Percentiles rank a stretch among this genome's conserved stretches.
Evolutionary conservation across 2,888 invertebrate species (phyloP).

Genomic region (Melangyna quadrimaculata): DNA sequence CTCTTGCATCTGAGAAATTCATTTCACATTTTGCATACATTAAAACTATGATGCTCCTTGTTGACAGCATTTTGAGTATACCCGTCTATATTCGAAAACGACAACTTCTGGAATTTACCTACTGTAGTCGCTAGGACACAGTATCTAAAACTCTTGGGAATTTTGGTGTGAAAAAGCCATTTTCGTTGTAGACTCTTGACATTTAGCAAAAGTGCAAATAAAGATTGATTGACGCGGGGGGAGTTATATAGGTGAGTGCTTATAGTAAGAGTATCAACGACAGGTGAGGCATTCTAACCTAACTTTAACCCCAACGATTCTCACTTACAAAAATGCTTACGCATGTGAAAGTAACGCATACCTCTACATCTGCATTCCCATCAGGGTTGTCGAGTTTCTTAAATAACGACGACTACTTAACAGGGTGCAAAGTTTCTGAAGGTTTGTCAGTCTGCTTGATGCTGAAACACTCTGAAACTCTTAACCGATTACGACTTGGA

Average conservation of each 20-base stretch:
- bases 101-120: background rate
- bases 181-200: background rate
- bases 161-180: background rate
- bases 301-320: background rate
- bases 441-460: background rate
- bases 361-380: too few relatives aligned
- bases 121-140: background rate
- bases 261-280: background rate
- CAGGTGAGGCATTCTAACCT: background rate
- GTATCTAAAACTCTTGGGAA: conserved; percentile 1
- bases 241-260: background rate
- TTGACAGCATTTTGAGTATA: conserved; percentile 12
- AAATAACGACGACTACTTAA: background rate
- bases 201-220: conserved; percentile 10
- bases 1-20: background rate
- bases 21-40: conserved; percentile 18
- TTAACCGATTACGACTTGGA: background rate
- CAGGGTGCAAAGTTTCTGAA: background rate
- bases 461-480: background rate
- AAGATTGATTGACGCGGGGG: conserved; percentile 20
- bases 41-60: conserved; percentile 8
- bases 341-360: background rate
- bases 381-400: background rate
- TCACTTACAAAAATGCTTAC: background rate
- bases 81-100: conserved; percentile 15